Evolutionary conservation across 2,113 vertebrate species (phyloP).

Genomic region (Etheostoma cragini): DNA sequence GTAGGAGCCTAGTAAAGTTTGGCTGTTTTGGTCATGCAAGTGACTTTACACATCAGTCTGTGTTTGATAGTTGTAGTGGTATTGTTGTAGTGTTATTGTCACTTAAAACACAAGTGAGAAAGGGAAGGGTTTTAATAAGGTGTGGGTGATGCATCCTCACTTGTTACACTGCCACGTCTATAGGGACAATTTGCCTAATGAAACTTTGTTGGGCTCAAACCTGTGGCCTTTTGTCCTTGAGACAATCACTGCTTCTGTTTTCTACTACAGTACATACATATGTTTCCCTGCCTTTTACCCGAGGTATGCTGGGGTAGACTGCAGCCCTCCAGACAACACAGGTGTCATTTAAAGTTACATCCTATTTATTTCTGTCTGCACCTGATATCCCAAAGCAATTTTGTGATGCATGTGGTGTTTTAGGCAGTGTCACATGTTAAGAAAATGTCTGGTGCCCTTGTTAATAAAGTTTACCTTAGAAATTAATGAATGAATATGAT

Average conservation of each 20-base stretch:
- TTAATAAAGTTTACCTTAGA: neutral
- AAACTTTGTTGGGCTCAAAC: neutral
- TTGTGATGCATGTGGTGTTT: neutral
- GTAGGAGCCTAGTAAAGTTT: slow-evolving; percentile 52
- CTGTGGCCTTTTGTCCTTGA: neutral
- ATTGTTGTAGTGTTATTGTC: slow-evolving; percentile 6
- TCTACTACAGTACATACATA: neutral
- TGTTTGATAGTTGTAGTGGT: slow-evolving; percentile 28
- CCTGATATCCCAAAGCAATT: neutral
- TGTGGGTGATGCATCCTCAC: neutral
- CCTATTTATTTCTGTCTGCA: neutral
- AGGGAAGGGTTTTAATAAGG: neutral
- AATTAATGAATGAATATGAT: slow-evolving; percentile 13
- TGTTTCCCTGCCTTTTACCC: neutral
- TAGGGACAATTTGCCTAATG: neutral
- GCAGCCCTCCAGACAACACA: neutral
- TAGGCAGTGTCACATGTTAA: neutral
- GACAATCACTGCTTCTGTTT: neutral
- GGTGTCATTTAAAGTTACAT: neutral
- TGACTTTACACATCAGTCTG: slow-evolving; percentile 58
- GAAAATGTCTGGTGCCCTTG: neutral
- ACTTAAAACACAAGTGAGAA: neutral
- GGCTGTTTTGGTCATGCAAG: slow-evolving; percentile 57
- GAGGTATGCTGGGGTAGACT: neutral
- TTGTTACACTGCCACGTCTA: neutral